These are phyloP conservation scores for Drosophila picticornis DNA, from an alignment of 2,888 invertebrate genomes.

Conservation along the genomic window DNA sequence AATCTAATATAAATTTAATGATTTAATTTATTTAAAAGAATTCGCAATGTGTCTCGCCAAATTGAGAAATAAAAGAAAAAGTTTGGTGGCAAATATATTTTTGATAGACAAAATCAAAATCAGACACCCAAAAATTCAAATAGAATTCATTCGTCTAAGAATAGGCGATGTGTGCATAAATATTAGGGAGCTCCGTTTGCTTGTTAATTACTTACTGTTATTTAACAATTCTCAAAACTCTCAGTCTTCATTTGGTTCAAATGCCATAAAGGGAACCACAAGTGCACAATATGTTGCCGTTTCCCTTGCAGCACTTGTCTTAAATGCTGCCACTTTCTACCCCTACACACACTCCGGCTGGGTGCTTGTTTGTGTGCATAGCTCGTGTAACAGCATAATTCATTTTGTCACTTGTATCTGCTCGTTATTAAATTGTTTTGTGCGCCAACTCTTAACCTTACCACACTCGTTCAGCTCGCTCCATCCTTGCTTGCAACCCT, in stretches of 20 bases:
- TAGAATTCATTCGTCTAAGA: background rate
- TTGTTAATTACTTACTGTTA: background rate
- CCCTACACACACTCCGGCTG: background rate
- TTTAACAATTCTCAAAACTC: background rate
- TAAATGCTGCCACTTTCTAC: slow-evolving; percentile 19
- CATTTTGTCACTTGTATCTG: slow-evolving; percentile 79
- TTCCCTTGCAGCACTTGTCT: slow-evolving; percentile 4
- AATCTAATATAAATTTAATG: background rate
- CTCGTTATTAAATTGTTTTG: slow-evolving; percentile 77
- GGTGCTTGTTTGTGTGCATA: slow-evolving; percentile 27
- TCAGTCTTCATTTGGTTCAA: background rate
- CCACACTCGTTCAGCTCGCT: slow-evolving; percentile 32
- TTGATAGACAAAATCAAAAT: background rate
- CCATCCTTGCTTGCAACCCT: slow-evolving; percentile 1
- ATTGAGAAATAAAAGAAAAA: background rate
- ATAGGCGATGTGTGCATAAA: background rate
- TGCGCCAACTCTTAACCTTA: slow-evolving; percentile 59
- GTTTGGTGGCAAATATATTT: background rate
- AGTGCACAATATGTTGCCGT: slow-evolving; percentile 9
- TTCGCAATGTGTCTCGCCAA: too few species aligned
- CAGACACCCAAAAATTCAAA: background rate
- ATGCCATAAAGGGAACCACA: background rate
- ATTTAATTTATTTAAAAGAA: background rate
- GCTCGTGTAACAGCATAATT: slow-evolving; percentile 76
- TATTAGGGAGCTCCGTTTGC: background rate